phyloP scores from a whole-genome alignment of 2,888 invertebrate genomes.

The Subacronicta megacephala region DNA sequence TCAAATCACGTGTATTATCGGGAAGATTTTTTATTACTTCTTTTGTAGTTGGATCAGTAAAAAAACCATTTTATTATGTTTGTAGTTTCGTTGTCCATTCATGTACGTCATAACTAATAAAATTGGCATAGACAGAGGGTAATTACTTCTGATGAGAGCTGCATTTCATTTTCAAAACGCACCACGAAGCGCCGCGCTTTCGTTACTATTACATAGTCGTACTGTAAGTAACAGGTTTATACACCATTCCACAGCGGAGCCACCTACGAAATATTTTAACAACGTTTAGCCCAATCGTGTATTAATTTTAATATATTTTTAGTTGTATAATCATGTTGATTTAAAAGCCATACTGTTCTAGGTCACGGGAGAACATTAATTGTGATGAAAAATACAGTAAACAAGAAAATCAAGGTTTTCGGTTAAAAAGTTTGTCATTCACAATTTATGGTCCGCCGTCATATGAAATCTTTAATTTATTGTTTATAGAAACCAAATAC shows the following conservation, averaged over 20 bases:
- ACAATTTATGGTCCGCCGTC: conserved; percentile 17
- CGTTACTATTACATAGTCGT: conserved; percentile 28
- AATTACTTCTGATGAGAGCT: conserved; percentile 1
- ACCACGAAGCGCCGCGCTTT: conserved; percentile 53
- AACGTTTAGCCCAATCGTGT: conserved; percentile 56
- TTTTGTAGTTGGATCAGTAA: too few species aligned
- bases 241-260: conserved; percentile 70
- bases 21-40: too few species aligned
- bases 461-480: conserved; percentile 60
- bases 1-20: too few species aligned
- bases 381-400: conserved; percentile 31
- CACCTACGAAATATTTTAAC: conserved; percentile 58
- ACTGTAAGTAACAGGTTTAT: conserved; percentile 54
- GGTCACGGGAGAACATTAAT: conserved; percentile 18
- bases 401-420: conserved; percentile 4
- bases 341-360: conserved; percentile 66
- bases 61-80: too few species aligned
- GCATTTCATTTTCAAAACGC: conserved; percentile 37
- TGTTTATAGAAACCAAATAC: conserved; percentile 69
- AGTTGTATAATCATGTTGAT: conserved; percentile 64
- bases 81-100: too few species aligned
- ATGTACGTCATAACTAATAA: too few species aligned
- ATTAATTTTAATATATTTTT: conserved; percentile 61
- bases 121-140: neutral
- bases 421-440: conserved; percentile 4